phyloP scores from a whole-genome alignment of 2,888 invertebrate species.

The Erannis defoliaria region DNA sequence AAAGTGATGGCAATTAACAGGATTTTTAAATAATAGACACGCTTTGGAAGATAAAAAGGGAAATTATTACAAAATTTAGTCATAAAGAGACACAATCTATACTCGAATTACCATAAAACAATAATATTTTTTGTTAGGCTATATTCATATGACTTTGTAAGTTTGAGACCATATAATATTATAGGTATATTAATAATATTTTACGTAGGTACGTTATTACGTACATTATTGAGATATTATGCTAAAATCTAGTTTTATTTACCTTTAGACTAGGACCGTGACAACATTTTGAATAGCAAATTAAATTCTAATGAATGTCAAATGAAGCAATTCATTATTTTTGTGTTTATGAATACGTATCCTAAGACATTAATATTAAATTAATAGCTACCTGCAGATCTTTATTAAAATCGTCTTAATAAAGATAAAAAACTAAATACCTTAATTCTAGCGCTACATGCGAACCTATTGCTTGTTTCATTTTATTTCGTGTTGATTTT shows the following conservation, averaged over 20 bases:
- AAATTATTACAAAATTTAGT: conserved; percentile 12
- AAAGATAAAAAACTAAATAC: too few relatives aligned
- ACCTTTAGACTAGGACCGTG: neutral
- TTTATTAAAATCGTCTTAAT: too few relatives aligned
- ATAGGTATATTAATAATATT: neutral
- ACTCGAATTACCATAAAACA: neutral
- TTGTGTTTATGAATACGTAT: neutral
- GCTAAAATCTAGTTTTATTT: conserved; percentile 3
- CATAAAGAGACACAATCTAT: conserved; percentile 8
- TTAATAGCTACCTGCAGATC: too few relatives aligned
- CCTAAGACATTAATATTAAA: too few relatives aligned
- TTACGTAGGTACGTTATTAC: too few relatives aligned
- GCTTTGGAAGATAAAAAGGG: conserved; percentile 3
- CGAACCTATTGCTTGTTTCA: neutral
- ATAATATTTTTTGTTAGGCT: neutral
- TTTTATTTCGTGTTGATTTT: neutral
- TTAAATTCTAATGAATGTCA: neutral
- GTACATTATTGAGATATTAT: neutral
- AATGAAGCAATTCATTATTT: neutral
- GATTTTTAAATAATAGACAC: neutral
- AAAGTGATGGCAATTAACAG: neutral
- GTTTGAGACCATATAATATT: neutral
- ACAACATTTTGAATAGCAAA: neutral
- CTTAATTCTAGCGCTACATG: neutral
- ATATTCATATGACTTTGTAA: neutral